These are phyloP conservation scores for Diuraphis noxia DNA, from an alignment of 1,140 invertebrate species.

Conservation along the genomic window DNA sequence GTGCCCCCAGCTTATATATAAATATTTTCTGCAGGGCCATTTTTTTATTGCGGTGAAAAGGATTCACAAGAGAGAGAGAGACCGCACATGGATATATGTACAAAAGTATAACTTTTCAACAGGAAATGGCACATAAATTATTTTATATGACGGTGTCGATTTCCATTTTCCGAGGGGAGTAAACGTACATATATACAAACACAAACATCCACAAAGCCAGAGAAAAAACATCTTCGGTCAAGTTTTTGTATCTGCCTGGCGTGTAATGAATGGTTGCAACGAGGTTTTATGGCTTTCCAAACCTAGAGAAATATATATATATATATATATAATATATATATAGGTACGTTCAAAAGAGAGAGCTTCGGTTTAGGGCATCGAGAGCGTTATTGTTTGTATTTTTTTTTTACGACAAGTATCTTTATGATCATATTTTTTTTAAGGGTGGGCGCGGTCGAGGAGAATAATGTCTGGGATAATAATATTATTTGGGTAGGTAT, in stretches of 20 bases:
- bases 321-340: neutral
- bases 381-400: conserved; percentile 36
- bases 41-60: conserved; percentile 41
- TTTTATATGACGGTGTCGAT: conserved; percentile 52
- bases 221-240: conserved; percentile 43
- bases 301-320: neutral
- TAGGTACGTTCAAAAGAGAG: neutral
- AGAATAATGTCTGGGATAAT: conserved; percentile 14
- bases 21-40: conserved; percentile 9
- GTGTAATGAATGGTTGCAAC: conserved; percentile 50
- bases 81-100: neutral
- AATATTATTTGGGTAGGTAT: conserved; percentile 19
- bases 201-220: neutral
- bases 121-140: conserved; percentile 52
- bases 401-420: conserved; percentile 23
- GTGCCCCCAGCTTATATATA: conserved; percentile 1
- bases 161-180: conserved; percentile 46
- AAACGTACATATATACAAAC: neutral
- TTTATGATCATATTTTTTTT: conserved; percentile 26
- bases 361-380: neutral
- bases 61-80: conserved; percentile 5
- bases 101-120: conserved; percentile 27
- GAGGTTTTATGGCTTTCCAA: conserved; percentile 40
- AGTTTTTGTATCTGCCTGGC: conserved; percentile 32
- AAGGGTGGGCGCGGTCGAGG: neutral